Base-by-base conservation (phyloP, 2,888 invertebrate genomes). In the Heliconius ethilla region DNA sequence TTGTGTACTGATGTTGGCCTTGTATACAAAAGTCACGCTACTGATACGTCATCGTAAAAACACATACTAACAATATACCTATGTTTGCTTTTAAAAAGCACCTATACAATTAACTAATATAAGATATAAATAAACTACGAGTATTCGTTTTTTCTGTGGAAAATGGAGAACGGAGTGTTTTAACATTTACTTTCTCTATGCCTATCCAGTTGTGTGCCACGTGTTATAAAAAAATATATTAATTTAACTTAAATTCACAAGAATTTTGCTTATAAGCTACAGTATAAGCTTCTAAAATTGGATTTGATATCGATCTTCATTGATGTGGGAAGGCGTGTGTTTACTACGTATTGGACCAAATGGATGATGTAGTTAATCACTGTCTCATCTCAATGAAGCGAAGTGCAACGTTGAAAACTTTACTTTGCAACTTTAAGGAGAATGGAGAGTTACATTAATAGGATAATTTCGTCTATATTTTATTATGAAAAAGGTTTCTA, bases 1-100 rank as follows among this genome's bases (percentile, higher is more conserved):
- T 78, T 79, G 77, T 78, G 63, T 77, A 79, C 77, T 76, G 73
- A 73, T 62, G 78, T 78, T 70, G 80, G 76, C 80, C 80, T 80
- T 80, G 80, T 75, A 75, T 75, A 80, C 74, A 74, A 74, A 75
- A 78, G 69, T 76, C 76, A 80, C 66, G 74, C 78, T 33, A 62
- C 67, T 29, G 29, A 45, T 77, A 77, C 73, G 73, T 77, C 77
- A 77, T 29, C 45, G 51, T 18, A 55, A 33, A 55, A 72, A 33
- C 33, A 72, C 72, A 69, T 59, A 55, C 29, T 59, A 33, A 33
- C 33, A 72, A 72, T 37, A 33, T 33, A n/a, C n/a, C n/a, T n/a
- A 1, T 33, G 29, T n/a, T 70, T 55, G n/a, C 11, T 62, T 59
- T 2, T 69, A 15, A 69, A 69, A 69, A 69, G 67, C 13, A n/a